Conservation (phyloP, 2,113 vertebrate genomes). For the Danio rerio region GRCz12tu NC_133178.1:15521001-15521500, state of each 20-base stretch:
- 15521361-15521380: neutral
- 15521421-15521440: slow-evolving; percentile 31
- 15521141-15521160: slow-evolving; percentile 5
- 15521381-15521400: slow-evolving; percentile 22
- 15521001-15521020: too few relatives aligned
- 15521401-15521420: slow-evolving; percentile 25
- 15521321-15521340: neutral
- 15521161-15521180: slow-evolving; percentile 9
- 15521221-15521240: slow-evolving; percentile 14
- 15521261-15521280: slow-evolving; percentile 15
- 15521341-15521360: slow-evolving; percentile 18
- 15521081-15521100: neutral
- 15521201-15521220: neutral
- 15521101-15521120: neutral
- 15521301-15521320: slow-evolving; percentile 21
- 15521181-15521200: slow-evolving; percentile 11
- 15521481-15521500: neutral
- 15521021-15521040: neutral
- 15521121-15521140: neutral
- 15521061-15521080: neutral
- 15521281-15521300: slow-evolving; percentile 17
- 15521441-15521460: neutral
- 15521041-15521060: neutral
- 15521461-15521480: slow-evolving; percentile 29
- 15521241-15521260: slow-evolving; percentile 13